Conservation (phyloP, 2,888 invertebrate genomes). For the Meandrusa payeni region DNA sequence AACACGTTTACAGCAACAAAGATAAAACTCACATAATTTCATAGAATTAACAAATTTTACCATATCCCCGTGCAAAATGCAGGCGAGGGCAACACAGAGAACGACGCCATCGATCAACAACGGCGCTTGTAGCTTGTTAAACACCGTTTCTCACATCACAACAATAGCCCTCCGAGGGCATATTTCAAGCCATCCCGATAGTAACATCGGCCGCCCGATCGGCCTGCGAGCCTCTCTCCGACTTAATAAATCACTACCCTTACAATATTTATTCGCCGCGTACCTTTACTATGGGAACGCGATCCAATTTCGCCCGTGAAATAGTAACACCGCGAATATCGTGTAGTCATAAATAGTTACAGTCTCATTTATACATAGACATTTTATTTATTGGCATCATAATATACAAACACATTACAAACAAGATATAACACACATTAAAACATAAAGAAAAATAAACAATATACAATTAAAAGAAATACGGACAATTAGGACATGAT, state of each 20-base stretch:
- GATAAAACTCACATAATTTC: slow-evolving; percentile 7
- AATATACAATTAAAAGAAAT: no score
- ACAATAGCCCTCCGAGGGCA: slow-evolving; percentile 74
- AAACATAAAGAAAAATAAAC: no score
- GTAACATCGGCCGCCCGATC: slow-evolving; percentile 69
- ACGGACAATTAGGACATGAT: no score
- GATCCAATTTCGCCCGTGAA: slow-evolving; percentile 36
- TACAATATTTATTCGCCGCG: slow-evolving; percentile 76
- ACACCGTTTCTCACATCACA: slow-evolving; percentile 78
- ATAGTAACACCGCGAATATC: slow-evolving; percentile 20
- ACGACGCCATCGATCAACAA: slow-evolving; percentile 62
- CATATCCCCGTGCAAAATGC: slow-evolving; percentile 62
- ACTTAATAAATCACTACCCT: slow-evolving; percentile 74
- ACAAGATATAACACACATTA: no score
- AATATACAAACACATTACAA: no score
- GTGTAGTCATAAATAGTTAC: slow-evolving; percentile 17
- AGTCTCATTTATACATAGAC: neutral
- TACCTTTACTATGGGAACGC: slow-evolving; percentile 55
- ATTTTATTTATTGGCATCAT: no score
- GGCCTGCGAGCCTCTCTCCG: slow-evolving; percentile 57
- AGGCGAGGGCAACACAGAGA: slow-evolving; percentile 47
- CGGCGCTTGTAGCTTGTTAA: slow-evolving; percentile 66
- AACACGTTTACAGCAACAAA: neutral
- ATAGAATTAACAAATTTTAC: slow-evolving; percentile 53
- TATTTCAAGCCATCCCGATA: slow-evolving; percentile 77